Percentiles rank a stretch among this genome's conserved stretches.
These are phyloP conservation scores for Macrophya annulata DNA, from an alignment of 2,888 invertebrate species.

Conservation along the genomic window DNA sequence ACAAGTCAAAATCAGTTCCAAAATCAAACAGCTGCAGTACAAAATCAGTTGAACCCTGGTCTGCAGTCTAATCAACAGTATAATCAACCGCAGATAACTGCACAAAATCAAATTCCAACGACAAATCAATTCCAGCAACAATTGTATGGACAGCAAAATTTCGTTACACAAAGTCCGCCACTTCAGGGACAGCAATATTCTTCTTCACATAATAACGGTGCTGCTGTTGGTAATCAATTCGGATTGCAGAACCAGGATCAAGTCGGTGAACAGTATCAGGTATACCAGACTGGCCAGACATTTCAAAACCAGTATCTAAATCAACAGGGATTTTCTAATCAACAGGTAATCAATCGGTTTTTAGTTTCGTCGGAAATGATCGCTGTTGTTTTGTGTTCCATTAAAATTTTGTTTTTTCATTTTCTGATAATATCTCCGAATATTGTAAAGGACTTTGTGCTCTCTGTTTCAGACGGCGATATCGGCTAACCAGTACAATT, in stretches of 20 bases:
- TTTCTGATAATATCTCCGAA: background rate
- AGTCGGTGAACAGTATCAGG: conserved; percentile 70
- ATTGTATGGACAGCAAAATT: conserved; percentile 67
- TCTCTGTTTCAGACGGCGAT: background rate
- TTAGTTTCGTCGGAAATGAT: background rate
- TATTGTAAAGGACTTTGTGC: background rate
- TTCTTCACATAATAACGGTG: conserved; percentile 58
- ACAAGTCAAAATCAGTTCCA: conserved; percentile 60
- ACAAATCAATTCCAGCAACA: conserved; percentile 54
- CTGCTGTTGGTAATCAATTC: conserved; percentile 66
- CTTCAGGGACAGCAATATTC: conserved; percentile 66
- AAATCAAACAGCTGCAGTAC: conserved; percentile 14
- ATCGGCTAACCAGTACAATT: conserved; percentile 71
- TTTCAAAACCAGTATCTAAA: conserved; percentile 74
- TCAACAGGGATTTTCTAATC: conserved; percentile 71
- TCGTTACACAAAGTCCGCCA: background rate
- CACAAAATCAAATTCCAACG: conserved; percentile 28
- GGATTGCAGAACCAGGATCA: conserved; percentile 61
- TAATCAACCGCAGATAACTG: background rate
- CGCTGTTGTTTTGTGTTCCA: background rate
- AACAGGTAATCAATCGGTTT: conserved; percentile 68
- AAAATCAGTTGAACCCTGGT: conserved; percentile 62
- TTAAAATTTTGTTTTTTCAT: background rate
- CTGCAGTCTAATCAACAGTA: conserved; percentile 47
- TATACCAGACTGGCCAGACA: conserved; percentile 67